Conservation (phyloP, 2,797 vertebrate species). For the Orientallactaga sibirica region DNA sequence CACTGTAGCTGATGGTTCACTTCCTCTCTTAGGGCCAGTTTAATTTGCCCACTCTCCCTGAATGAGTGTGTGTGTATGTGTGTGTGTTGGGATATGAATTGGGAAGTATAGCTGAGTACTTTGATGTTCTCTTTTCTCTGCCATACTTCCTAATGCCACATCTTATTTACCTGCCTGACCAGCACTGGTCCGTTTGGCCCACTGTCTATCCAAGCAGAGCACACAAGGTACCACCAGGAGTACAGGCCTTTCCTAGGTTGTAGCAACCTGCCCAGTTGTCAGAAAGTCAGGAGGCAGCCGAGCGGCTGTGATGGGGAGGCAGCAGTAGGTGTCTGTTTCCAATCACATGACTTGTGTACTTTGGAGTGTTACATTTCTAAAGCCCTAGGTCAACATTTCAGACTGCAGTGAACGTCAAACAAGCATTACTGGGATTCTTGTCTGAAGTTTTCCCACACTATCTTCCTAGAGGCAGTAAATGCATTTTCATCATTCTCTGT, state of each 20-base stretch:
- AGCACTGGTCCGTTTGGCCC: no score
- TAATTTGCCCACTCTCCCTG: neutral
- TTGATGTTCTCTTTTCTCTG: no score
- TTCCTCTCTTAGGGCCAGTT: neutral
- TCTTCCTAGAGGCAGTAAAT: neutral
- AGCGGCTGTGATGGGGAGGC: neutral
- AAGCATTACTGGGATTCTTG: neutral
- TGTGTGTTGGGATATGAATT: rapidly evolving
- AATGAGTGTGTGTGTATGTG: rapidly evolving
- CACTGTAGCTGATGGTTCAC: neutral
- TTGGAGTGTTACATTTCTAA: neutral
- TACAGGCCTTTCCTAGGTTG: neutral
- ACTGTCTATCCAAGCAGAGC: neutral
- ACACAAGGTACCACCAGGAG: neutral
- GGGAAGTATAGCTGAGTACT: no score
- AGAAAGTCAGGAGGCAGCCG: neutral
- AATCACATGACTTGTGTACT: neutral
- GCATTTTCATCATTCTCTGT: slow-evolving; percentile 13
- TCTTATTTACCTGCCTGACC: neutral
- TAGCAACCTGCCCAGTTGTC: neutral
- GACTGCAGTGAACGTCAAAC: neutral
- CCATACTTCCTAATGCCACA: neutral
- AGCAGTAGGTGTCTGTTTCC: neutral
- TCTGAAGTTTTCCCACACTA: neutral
- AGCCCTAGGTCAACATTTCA: neutral